Evolutionary conservation across 2,113 vertebrate genomes (phyloP).

Genomic region (Maccullochella peelii): DNA sequence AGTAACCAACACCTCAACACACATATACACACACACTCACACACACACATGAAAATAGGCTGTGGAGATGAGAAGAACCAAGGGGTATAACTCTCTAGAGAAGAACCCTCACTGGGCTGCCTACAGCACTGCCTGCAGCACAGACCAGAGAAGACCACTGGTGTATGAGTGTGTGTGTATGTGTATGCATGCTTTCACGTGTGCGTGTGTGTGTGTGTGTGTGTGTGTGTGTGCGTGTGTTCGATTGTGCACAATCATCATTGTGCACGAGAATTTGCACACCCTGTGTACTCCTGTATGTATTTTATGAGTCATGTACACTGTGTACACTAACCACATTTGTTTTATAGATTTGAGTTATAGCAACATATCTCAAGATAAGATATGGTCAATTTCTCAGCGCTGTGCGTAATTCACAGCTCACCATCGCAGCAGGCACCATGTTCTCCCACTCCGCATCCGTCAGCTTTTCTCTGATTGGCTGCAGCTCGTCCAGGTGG

Average conservation of each 20-base stretch:
- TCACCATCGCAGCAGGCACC: slow-evolving; percentile 90
- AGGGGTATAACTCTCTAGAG: slow-evolving; percentile 60
- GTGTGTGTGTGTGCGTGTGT: slow-evolving; percentile 4
- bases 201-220: slow-evolving; percentile 19
- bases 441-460: slow-evolving; percentile 91
- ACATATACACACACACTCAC: slow-evolving; percentile 18
- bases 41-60: slow-evolving; percentile 39
- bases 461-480: slow-evolving; percentile 87
- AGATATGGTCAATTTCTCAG: slow-evolving; percentile 43
- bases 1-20: slow-evolving; percentile 35
- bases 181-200: neutral
- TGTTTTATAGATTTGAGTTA: slow-evolving; percentile 52
- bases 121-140: slow-evolving; percentile 77
- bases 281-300: slow-evolving; percentile 38
- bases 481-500: slow-evolving; percentile 88
- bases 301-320: slow-evolving; percentile 60
- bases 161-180: slow-evolving; percentile 18
- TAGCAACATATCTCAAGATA: slow-evolving; percentile 39
- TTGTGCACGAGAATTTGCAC: slow-evolving; percentile 64
- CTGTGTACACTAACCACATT: slow-evolving; percentile 28
- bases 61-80: slow-evolving; percentile 64
- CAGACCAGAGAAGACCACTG: slow-evolving; percentile 19
- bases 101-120: slow-evolving; percentile 65
- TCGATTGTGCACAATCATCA: slow-evolving; percentile 53
- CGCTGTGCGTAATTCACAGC: slow-evolving; percentile 53